Evolutionary conservation across 2,113 vertebrate genomes (phyloP), one percentile per base, ranked within the genome.

Genomic region (Acrocephalus kingi): DNA sequence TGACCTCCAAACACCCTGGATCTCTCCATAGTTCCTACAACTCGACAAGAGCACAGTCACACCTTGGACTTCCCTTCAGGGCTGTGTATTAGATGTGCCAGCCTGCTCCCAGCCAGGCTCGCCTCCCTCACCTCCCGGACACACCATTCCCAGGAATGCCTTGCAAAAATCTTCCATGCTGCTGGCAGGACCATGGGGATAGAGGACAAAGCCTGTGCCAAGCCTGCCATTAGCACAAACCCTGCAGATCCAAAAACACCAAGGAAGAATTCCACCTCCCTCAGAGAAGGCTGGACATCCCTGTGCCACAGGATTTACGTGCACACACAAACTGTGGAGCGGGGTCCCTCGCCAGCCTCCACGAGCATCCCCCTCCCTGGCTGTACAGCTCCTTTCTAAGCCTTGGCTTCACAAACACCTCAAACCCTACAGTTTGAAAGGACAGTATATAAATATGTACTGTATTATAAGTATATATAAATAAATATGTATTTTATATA

Each of bases 311-410:
- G 18, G 23, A 49, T 68, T n/a, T 11, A 18, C 13, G 6, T 3
- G 33, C 16, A 12, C 5, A 17, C 1, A 0, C 48, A 13, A 4
- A 54, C 39, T 30, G 35, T 28, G 39, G 55, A 13, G 41, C 6
- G 2, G 5, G 27, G 33, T 33, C 21, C 22, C 35, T 49, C 64
- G 78, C 33, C 64, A 13, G 3, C 6, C 45, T 61, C 6, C 3
- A 3, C 0, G 0, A 23, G 23, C 35, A 30, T 51, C 0, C 15
- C 28, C 16, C 18, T 59, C 41, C 22, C 10, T 11, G 24, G 8
- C 51, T 17, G 24, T 3, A 18, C 51, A 43, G 27, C 67, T 67
- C 76, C 39, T 49, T 74, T 24, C 31, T 4, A 73, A 79, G 8
- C 37, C 41, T 68, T 4, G 2, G 39, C 62, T 52, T 62, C 5